Base-by-base conservation (phyloP, 2,113 vertebrate genomes). In the Mixornis gularis region DNA sequence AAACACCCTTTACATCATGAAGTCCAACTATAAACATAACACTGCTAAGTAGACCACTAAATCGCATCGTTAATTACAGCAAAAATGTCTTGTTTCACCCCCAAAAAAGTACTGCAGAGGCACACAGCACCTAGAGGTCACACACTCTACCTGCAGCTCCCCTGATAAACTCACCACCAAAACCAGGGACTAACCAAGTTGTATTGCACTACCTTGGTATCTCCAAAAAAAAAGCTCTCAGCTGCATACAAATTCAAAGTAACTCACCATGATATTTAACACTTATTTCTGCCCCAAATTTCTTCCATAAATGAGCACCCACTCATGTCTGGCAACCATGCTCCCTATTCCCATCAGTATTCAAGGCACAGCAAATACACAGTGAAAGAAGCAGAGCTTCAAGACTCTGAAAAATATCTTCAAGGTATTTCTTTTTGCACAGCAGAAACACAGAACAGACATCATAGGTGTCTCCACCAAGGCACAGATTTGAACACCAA, bases 11-110 rank as follows among this genome's bases (percentile, higher is more conserved):
- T 56, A 52, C 13, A 17, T 43, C 0, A 56, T 52, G 0, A 7
- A 84, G 53, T 69, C 16, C 43, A 74, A 59, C 6, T 1, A 1
- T 12, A 79, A 93, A 58, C 6, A 10, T 44, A 79, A 66, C 17
- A 30, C 19, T 41, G 27, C n/a, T 16, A 40, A 65, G 25, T 55
- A 13, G 12, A 59, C 13, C 29, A 63, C 26, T 34, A 93, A 90
- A 79, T 34, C 8, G 18, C 1, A 0, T 14, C 9, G 20, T 34
- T 43, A 34, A 44, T 15, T 2, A 3, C 51, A 41, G n/a, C 1
- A 77, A 7, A 66, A 95, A 93, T 49, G 59, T 60, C 24, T 58
- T 71, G 36, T 64, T 94, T 64, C 6, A 53, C 59, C 3, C n/a
- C 17, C 17, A 27, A 48, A 48, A 79, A 63, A 21, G 49, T 15